A percentile compares a stretch with the other conserved stretches of the same genome.
Evolutionary conservation across 2,888 invertebrate genomes (phyloP).

Genomic region (Gortyna flavago): DNA sequence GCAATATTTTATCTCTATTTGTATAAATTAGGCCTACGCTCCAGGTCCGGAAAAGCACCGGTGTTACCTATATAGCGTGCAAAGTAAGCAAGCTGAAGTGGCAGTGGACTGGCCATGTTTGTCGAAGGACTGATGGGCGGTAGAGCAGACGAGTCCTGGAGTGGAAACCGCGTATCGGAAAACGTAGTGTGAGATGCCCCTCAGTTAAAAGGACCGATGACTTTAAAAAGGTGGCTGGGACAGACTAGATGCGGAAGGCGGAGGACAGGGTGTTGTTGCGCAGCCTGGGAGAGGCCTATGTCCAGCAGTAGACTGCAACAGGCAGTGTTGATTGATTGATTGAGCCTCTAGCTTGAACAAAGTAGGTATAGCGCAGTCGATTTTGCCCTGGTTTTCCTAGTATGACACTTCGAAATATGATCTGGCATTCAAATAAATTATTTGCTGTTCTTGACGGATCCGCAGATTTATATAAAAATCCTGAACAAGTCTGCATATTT

Average conservation of each 20-base stretch:
- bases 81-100: background rate
- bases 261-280: background rate
- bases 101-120: background rate
- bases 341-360: too few species aligned
- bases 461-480: background rate
- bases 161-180: background rate
- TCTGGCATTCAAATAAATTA: background rate
- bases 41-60: background rate
- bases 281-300: background rate
- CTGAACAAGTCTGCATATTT: background rate
- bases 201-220: background rate
- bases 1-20: conserved; percentile 5
- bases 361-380: too few species aligned
- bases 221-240: background rate
- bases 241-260: background rate
- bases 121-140: background rate
- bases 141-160: background rate
- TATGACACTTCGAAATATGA: background rate
- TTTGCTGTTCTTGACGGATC: background rate
- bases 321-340: background rate
- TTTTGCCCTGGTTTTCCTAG: background rate
- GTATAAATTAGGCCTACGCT: background rate
- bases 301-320: background rate
- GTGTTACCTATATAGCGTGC: background rate
- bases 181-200: background rate